Conservation (phyloP, 1,140 invertebrate genomes). For the Scaptomyza montana region DNA sequence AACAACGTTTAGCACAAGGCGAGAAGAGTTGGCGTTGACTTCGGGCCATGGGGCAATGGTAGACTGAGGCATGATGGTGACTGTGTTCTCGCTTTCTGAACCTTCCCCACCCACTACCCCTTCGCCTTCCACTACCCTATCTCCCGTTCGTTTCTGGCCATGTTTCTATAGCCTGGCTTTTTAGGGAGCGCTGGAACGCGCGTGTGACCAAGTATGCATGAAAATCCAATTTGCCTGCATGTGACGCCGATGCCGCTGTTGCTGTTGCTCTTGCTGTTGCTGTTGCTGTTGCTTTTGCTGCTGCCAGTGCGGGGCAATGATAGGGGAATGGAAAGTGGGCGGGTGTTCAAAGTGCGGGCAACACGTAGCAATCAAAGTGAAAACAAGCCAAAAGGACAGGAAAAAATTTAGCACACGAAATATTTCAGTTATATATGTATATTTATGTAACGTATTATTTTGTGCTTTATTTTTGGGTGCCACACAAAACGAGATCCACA, state of each 20-base stretch:
- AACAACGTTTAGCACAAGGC: conserved; percentile 73
- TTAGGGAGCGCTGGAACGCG: conserved; percentile 40
- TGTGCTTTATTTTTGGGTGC: conserved; percentile 36
- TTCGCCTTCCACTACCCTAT: no score
- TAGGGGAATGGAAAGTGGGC: neutral
- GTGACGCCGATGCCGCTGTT: conserved; percentile 20
- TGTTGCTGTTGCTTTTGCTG: no score
- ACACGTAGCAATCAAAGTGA: conserved; percentile 80
- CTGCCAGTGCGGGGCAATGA: neutral
- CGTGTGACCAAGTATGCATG: conserved; percentile 80
- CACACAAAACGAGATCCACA: conserved; percentile 19
- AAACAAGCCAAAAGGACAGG: conserved; percentile 58
- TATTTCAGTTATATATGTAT: conserved; percentile 61
- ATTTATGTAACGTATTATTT: conserved; percentile 69
- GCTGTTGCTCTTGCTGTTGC: no score
- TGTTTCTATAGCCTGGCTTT: conserved; percentile 26
- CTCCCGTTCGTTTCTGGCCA: neutral
- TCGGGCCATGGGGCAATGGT: neutral
- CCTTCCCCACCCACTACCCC: no score
- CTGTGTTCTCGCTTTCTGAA: no score
- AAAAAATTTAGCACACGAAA: conserved; percentile 40
- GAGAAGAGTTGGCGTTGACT: conserved; percentile 59
- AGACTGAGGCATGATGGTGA: no score
- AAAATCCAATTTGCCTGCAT: conserved; percentile 79
- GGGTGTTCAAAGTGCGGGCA: conserved; percentile 30